phyloP scores from a whole-genome alignment of 2,797 vertebrate species.

The Mormyrus hasselquistii region DNA sequence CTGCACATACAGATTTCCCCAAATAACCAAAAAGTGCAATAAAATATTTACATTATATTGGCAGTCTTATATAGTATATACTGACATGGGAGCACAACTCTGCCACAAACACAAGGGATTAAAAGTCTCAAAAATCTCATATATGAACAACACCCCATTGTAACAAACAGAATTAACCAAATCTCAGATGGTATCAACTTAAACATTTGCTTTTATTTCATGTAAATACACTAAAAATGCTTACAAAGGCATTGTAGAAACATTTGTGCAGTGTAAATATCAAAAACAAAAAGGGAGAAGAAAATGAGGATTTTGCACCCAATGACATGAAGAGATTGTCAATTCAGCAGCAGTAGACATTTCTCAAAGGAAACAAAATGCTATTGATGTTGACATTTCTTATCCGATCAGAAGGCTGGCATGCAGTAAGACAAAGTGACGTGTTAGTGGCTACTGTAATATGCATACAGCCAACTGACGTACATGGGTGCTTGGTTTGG shows the following conservation, averaged over 20 bases:
- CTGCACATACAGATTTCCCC: not conserved
- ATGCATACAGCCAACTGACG: constrained; percentile 31
- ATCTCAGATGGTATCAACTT: not conserved
- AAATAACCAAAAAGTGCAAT: not conserved
- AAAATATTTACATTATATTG: not conserved
- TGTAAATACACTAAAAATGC: constrained; percentile 79
- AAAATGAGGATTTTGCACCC: constrained; percentile 67
- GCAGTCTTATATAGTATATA: not conserved
- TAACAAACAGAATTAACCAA: not conserved
- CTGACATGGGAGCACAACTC: not conserved
- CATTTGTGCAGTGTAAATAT: constrained; percentile 76
- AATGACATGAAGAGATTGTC: constrained; percentile 70
- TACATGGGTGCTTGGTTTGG: constrained; percentile 48
- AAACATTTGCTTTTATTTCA: constrained; percentile 46
- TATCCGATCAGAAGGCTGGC: constrained; percentile 13
- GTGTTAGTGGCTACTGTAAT: constrained; percentile 18
- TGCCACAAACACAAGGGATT: not conserved
- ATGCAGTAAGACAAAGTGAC: not conserved
- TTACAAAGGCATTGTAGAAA: constrained; percentile 79
- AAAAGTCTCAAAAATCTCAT: not conserved
- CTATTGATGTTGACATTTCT: constrained; percentile 43
- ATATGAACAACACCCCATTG: not conserved
- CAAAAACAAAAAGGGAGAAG: constrained; percentile 67
- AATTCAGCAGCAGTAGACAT: constrained; percentile 67
- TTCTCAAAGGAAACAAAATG: constrained; percentile 40